phyloP scores from a whole-genome alignment of 2,113 vertebrate genomes.

The Thinocorus orbignyianus region DNA sequence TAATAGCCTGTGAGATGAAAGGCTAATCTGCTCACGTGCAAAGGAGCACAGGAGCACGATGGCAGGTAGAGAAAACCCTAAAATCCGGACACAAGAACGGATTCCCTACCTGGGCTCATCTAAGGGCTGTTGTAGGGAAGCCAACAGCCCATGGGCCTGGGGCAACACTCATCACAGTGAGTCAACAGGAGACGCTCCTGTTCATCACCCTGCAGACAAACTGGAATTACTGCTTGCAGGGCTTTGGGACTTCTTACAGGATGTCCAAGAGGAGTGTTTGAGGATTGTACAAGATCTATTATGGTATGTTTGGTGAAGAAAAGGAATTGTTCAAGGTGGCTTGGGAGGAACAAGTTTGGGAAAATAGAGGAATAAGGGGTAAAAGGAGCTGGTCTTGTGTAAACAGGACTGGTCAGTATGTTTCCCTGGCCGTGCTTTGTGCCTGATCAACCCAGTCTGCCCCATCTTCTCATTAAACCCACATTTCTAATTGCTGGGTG shows the following conservation, averaged over 20 bases:
- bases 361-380: neutral
- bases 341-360: neutral
- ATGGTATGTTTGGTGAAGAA: neutral
- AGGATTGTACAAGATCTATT: neutral
- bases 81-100: neutral
- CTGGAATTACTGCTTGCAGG: neutral
- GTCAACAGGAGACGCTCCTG: neutral
- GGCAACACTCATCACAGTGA: neutral
- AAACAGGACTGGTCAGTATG: neutral
- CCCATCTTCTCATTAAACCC: neutral
- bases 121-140: rapidly evolving
- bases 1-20: neutral
- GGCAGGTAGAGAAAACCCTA: neutral
- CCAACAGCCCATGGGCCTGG: neutral
- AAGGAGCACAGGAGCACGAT: neutral
- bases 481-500: neutral
- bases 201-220: neutral
- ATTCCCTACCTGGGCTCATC: neutral
- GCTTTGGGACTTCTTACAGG: neutral
- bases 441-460: neutral
- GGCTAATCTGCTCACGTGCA: neutral
- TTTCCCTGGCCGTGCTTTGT: neutral
- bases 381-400: neutral
- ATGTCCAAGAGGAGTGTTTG: neutral
- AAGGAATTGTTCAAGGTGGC: neutral